Conservation (phyloP, 2,113 vertebrate genomes). For the Suricata suricatta region DNA sequence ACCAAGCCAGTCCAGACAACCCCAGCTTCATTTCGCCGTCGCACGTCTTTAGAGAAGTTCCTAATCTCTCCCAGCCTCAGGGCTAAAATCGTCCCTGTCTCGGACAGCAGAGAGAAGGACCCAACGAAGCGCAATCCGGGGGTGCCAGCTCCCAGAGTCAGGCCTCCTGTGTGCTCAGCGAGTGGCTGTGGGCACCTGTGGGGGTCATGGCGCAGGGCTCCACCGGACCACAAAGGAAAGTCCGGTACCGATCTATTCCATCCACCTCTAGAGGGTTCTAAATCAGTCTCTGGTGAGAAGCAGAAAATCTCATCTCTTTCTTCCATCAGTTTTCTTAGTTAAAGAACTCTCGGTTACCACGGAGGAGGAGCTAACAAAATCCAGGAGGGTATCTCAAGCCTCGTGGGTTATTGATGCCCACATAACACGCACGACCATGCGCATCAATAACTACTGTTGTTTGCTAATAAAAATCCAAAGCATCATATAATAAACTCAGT, state of each 20-base stretch:
- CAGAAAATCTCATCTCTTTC: neutral
- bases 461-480: neutral
- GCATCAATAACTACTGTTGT: neutral
- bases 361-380: neutral
- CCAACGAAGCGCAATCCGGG: neutral
- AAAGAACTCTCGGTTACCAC: too few relatives aligned
- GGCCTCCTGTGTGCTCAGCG: neutral
- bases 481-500: neutral
- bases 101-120: neutral
- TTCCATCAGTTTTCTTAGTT: neutral
- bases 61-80: neutral
- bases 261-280: neutral
- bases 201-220: neutral
- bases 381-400: neutral
- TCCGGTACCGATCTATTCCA: too few relatives aligned
- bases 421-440: accelerated
- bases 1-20: neutral
- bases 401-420: neutral
- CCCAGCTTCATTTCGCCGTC: neutral
- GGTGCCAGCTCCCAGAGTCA: neutral
- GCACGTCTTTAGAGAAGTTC: neutral
- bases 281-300: neutral
- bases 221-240: neutral
- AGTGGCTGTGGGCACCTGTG: neutral
- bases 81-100: neutral